phyloP scores from a whole-genome alignment of 2,113 vertebrate genomes.

The Lethenteron camtschaticum region DNA sequence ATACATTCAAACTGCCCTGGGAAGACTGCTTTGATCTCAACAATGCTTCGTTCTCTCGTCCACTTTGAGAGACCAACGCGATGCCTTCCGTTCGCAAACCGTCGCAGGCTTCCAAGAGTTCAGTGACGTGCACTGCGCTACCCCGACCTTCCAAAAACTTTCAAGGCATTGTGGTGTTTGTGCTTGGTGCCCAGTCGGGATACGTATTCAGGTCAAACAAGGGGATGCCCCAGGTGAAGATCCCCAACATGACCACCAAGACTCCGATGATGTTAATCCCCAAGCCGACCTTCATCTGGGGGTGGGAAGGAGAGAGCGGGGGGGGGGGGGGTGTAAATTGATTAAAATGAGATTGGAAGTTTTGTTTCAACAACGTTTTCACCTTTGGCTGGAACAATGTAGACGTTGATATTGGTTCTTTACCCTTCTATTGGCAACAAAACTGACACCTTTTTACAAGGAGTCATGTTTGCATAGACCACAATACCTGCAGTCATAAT shows the following conservation, averaged over 20 bases:
- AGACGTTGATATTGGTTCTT: background rate
- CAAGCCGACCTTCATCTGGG: conserved; percentile 67
- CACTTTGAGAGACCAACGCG: too few species aligned
- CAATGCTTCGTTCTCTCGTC: too few species aligned
- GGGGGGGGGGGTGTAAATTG: background rate
- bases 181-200: conserved; percentile 38
- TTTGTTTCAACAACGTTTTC: background rate
- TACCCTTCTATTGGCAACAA: too few species aligned
- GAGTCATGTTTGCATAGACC: too few species aligned
- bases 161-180: conserved; percentile 28
- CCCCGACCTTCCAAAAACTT: too few species aligned
- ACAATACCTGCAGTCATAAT: too few species aligned
- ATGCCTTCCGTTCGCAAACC: too few species aligned
- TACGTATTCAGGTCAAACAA: conserved; percentile 45
- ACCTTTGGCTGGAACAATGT: background rate
- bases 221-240: conserved; percentile 46
- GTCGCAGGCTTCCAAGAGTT: too few species aligned
- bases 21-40: too few species aligned
- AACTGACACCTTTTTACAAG: too few species aligned
- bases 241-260: conserved; percentile 40
- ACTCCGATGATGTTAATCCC: conserved; percentile 55
- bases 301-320: conserved; percentile 8
- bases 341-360: background rate
- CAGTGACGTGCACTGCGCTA: too few species aligned
- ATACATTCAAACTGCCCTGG: too few species aligned